These are phyloP conservation scores for Lithosia quadra DNA, from an alignment of 2,888 invertebrate genomes.

Conservation along the genomic window DNA sequence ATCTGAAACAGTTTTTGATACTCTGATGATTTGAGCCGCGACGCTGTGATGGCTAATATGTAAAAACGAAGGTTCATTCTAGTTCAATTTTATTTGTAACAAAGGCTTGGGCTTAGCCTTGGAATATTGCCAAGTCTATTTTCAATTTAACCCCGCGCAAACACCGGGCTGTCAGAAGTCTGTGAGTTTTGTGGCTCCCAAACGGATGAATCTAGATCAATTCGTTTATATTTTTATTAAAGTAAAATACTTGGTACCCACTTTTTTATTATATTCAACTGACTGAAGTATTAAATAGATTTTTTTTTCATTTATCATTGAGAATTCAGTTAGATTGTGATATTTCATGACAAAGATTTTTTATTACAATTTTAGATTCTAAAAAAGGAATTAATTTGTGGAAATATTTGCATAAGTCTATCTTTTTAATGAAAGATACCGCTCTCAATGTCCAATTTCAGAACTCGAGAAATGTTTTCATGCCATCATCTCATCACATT, in stretches of 20 bases:
- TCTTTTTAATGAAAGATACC: not conserved
- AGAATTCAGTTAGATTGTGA: not conserved
- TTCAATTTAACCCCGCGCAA: not conserved
- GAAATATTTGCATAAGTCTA: not conserved
- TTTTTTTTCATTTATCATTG: not conserved
- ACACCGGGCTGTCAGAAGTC: not conserved
- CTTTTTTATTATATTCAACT: too few relatives aligned
- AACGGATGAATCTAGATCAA: not conserved
- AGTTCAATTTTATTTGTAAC: constrained; percentile 1
- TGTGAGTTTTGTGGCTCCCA: not conserved
- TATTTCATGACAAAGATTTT: too few relatives aligned
- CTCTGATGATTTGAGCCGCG: not conserved
- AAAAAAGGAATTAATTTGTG: too few relatives aligned
- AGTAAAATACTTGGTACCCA: not conserved
- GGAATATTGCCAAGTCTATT: constrained; percentile 9
- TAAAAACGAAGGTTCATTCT: not conserved
- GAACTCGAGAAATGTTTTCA: not conserved
- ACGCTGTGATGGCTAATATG: not conserved
- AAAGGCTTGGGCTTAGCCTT: not conserved
- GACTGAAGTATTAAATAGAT: not conserved
- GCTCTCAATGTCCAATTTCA: not conserved
- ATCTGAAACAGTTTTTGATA: not conserved
- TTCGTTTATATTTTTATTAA: not conserved
- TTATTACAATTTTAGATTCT: too few relatives aligned
- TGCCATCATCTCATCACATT: not conserved